Evolutionary conservation across 2,113 vertebrate species (phyloP), one percentile per base, ranked within the genome.

Genomic region (Corynorhinus townsendii): DNA sequence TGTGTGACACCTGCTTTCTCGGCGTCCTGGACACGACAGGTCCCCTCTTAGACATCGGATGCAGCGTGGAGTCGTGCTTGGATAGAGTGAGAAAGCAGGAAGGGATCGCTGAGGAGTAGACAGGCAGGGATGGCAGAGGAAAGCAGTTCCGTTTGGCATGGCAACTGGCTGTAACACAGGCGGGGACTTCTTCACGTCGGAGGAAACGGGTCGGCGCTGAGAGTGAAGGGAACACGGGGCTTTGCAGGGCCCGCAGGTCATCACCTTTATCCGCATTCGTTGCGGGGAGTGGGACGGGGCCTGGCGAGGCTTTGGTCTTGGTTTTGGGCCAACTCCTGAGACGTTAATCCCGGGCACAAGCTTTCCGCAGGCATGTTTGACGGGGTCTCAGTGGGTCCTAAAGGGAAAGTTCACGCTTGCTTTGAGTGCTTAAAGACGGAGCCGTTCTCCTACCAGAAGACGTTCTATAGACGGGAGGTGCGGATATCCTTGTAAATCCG

Each of bases 11-110:
- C 22, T 1, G 40, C 20, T 7, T 4, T 20, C 73, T 30, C 52
- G 0, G 24, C 17, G 7, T 19, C 2, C 20, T 4, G 12, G 59
- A 12, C 4, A 2, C 0, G 1, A 9, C 0, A 26, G 4, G 0
- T 28, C 6, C 28, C 0, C 1, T 4, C 5, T 15, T 11, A 11
- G 43, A 22, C 22, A 7, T 9, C 6, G 17, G n/a, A 11, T 59
- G 7, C 2, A 17, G 72, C 24, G 19, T 33, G 11, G 20, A 8
- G 3, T 66, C 30, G 3, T 2, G 5, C 4, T 4, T 33, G 33
- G 20, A 3, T 49, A 33, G 17, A 3, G 2, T 0, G 5, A 82
- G 30, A 26, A n/a, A 33, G 3, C 0, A 17, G 54, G 38, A 16
- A 38, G 73, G 4, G 0, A 2, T 20, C 30, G 33, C 62, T 59